Percentiles rank a stretch among this genome's conserved stretches.
Evolutionary conservation across 35 echinoderm and acorn worm genomes (phyloP).

Genomic region (Hemicentrotus pulcherrimus): DNA sequence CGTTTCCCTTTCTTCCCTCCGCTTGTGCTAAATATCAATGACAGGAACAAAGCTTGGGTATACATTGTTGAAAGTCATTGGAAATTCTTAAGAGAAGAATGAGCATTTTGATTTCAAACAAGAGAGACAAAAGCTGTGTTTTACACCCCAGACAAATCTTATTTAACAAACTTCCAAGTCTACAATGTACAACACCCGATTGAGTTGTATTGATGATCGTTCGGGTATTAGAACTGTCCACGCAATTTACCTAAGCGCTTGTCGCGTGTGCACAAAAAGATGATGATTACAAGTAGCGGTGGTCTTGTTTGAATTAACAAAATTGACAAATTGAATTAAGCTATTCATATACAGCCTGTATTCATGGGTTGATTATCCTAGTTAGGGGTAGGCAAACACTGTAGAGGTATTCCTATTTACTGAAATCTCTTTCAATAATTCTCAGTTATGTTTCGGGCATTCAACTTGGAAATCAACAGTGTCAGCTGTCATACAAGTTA

Average conservation of each 20-base stretch:
- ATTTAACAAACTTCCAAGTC: neutral
- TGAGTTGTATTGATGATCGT: neutral
- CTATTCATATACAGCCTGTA: neutral
- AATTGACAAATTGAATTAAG: conserved; percentile 18
- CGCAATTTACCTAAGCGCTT: neutral
- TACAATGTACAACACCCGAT: neutral
- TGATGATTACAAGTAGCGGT: neutral
- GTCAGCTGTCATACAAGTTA: too few species aligned
- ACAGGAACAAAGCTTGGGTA: neutral
- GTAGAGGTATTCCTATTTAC: neutral
- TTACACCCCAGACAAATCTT: neutral
- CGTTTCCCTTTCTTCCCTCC: neutral
- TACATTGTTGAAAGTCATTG: conserved; percentile 39
- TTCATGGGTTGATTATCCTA: neutral
- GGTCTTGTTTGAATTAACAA: neutral
- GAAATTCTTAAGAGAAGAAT: neutral
- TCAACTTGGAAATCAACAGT: too few species aligned
- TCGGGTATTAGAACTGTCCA: neutral
- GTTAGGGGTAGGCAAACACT: neutral
- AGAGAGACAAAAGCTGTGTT: neutral
- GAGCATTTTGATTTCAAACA: conserved; percentile 16
- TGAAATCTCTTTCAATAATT: neutral
- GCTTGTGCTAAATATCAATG: neutral
- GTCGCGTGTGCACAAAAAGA: neutral
- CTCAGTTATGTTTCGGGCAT: too few species aligned